These are phyloP conservation scores for Pachyrhynchus sulphureomaculatus DNA, from an alignment of 1,140 invertebrate genomes.

Conservation along the genomic window DNA sequence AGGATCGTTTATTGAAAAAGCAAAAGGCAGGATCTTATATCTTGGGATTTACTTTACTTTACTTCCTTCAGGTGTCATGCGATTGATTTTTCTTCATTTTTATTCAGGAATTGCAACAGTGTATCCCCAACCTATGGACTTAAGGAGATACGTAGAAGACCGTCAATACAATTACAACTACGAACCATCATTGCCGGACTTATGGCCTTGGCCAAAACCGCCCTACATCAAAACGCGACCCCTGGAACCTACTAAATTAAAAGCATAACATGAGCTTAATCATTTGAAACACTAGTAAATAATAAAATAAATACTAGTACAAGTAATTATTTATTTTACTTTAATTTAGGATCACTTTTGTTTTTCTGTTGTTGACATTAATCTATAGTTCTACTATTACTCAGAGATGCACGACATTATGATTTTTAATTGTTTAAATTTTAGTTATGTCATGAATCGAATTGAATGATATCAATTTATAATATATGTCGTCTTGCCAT, in stretches of 20 bases:
- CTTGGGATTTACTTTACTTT: no score
- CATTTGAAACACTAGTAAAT: background rate
- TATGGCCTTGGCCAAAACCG: slow-evolving; percentile 71
- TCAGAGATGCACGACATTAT: no score
- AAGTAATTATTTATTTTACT: background rate
- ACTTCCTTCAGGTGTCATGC: no score
- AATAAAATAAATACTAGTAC: no score
- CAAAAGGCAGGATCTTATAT: no score
- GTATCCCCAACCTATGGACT: slow-evolving; percentile 81
- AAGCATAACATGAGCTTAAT: slow-evolving; percentile 12
- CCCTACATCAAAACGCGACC: slow-evolving; percentile 58
- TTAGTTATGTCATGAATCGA: no score
- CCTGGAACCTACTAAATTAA: slow-evolving; percentile 50
- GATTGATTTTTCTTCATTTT: background rate
- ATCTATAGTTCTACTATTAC: no score
- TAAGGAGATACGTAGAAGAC: slow-evolving; percentile 68
- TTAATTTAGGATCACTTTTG: background rate
- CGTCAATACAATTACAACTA: slow-evolving; percentile 81
- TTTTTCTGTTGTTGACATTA: background rate
- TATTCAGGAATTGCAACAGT: slow-evolving; percentile 76
- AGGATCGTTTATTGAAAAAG: no score
- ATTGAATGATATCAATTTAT: no score
- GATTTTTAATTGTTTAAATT: no score
- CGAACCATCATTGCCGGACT: slow-evolving; percentile 71
- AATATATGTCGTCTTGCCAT: no score